Base-by-base conservation (phyloP, 1,140 invertebrate genomes). In the Drosophila obscura region DNA sequence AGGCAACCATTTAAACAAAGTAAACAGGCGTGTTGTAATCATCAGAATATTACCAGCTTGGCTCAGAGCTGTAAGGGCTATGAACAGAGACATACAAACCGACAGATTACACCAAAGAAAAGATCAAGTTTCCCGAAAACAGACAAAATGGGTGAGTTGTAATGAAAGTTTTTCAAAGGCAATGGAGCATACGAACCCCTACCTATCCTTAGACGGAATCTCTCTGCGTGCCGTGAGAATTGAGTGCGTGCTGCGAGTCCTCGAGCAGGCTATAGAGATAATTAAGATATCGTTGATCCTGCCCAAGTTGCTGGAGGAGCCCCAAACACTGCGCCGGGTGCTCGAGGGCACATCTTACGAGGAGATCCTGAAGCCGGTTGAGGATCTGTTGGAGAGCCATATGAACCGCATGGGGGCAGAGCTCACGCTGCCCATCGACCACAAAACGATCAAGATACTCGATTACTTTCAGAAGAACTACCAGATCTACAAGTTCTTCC, bases 211-310 rank as follows among this genome's bases (percentile, higher is more conserved):
- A 73, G 71, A 73, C 41, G 51, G 15, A 19, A 13, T 45, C n/a
- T 45, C 57, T 16, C 64, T 66, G 45, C 72, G 80, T 0, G 11
- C 46, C 3, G 56, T 31, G 16, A 65, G 63, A 8, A 16, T 84
- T 3, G 67, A 73, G 15, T 65, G 74, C 46, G 77, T 80, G 6
- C n/a, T 77, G 4, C 46, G 22, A 0, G 24, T 80, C 4, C 62
- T 88, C 0, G 31, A 68, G 6, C 19, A 41, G 2, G 60, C 80
- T 1, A 45, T 69, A 31, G 52, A 67, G 0, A 58, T 73, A 1
- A 45, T 88, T 0, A 88, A 80, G 22, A 89, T 88, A 9, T 75
- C 79, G 0, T 50, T 88, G 15, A 71, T 88, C 0, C 11, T 88
- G 43, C 83, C 83, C 0, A 51, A 50, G 7, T 19, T 88, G 7